These are phyloP conservation scores for Nemoura dubitans DNA, from an alignment of 2,888 invertebrate species.

Conservation along the genomic window DNA sequence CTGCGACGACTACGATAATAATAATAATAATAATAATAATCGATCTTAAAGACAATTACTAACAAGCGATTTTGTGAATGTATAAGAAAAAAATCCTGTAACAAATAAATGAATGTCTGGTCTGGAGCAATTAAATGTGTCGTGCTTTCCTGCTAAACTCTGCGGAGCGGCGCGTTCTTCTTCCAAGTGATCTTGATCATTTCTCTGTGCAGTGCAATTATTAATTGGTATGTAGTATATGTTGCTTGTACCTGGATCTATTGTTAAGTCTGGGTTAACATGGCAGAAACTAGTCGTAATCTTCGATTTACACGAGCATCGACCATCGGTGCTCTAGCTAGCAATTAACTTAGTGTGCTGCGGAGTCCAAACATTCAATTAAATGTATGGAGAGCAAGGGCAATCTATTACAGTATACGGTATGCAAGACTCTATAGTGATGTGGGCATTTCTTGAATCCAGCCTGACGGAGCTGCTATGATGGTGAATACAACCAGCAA, in stretches of 20 bases:
- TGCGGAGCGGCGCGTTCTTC: background rate
- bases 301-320: constrained; percentile 4
- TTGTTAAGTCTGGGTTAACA: background rate
- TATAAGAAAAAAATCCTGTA: background rate
- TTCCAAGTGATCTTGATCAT: background rate
- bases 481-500: too few relatives aligned
- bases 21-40: background rate
- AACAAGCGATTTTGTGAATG: background rate
- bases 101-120: constrained; percentile 12
- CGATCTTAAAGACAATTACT: background rate
- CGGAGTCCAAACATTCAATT: background rate
- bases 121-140: background rate
- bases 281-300: constrained; percentile 12
- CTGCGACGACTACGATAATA: background rate
- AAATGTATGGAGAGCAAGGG: constrained; percentile 7
- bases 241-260: background rate
- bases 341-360: background rate
- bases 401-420: background rate
- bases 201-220: background rate
- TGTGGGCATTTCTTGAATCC: too few relatives aligned
- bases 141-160: background rate
- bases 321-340: background rate
- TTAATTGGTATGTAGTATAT: background rate
- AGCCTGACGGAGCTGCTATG: too few relatives aligned
- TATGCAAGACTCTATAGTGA: background rate